A percentile compares a stretch with the other conserved stretches of the same genome.
These are phyloP conservation scores for Acheta domesticus DNA, from an alignment of 2,888 invertebrate species.

Conservation along the genomic window DNA sequence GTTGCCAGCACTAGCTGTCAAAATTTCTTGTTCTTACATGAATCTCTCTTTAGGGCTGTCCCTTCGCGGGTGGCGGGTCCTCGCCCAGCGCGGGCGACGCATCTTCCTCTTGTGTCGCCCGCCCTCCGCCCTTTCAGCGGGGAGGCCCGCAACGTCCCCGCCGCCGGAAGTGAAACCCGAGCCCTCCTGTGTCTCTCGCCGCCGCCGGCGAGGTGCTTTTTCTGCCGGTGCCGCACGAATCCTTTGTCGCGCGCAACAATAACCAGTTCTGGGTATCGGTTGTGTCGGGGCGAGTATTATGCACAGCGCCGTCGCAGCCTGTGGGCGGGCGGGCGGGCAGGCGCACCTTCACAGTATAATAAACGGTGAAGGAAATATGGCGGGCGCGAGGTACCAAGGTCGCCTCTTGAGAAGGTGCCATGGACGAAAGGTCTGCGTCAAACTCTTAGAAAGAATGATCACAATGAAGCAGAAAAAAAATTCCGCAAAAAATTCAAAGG, in stretches of 20 bases:
- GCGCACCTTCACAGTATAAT: no score
- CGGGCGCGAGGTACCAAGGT: no score
- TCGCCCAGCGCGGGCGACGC: neutral
- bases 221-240: neutral
- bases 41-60: neutral
- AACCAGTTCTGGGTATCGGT: neutral
- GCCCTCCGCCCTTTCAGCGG: no score
- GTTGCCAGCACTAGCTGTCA: no score
- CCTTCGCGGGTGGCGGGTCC: neutral
- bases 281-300: neutral
- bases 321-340: neutral
- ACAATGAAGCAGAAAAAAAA: no score
- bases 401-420: no score
- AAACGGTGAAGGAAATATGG: no score
- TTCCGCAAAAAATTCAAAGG: no score
- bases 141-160: neutral
- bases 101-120: neutral
- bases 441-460: no score
- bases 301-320: neutral
- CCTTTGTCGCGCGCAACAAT: neutral
- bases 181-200: neutral
- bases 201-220: neutral
- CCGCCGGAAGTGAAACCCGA: neutral
- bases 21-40: no score
- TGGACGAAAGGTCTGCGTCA: no score